Evolutionary conservation across 2,888 invertebrate genomes (phyloP).

Genomic region (Microchrysa polita): DNA sequence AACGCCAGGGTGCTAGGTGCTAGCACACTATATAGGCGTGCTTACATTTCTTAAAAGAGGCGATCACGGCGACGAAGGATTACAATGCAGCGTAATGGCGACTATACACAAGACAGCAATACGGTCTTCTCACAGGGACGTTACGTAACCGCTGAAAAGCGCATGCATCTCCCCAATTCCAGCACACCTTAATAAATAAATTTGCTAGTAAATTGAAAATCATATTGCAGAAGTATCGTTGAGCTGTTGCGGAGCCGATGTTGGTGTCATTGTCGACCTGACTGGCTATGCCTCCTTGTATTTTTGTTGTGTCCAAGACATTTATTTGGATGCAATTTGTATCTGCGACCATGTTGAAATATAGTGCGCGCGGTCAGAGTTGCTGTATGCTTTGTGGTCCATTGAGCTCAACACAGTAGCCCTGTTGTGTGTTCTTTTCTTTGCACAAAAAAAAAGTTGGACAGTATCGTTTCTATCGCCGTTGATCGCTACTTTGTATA

Average conservation of each 20-base stretch:
- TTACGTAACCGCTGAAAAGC: constrained; percentile 43
- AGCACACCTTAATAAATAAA: constrained; percentile 45
- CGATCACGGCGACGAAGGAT: constrained; percentile 21
- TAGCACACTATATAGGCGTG: not conserved
- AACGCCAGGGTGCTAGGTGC: constrained; percentile 34
- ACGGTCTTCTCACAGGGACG: constrained; percentile 5
- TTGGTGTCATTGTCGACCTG: constrained; percentile 7
- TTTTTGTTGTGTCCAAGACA: constrained; percentile 1
- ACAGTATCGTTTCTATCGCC: too few species aligned
- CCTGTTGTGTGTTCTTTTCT: too few species aligned
- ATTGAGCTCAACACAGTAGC: too few species aligned
- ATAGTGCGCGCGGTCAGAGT: not conserved
- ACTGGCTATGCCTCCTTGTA: too few species aligned
- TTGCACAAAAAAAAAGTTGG: too few species aligned
- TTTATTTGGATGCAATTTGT: constrained; percentile 22
- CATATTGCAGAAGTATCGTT: constrained; percentile 27
- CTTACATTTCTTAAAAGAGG: not conserved
- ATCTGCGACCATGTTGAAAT: constrained; percentile 26
- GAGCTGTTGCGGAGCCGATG: too few species aligned
- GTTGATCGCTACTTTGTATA: not conserved
- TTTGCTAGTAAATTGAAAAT: constrained; percentile 42
- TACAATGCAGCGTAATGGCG: constrained; percentile 19
- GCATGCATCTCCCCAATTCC: constrained; percentile 28
- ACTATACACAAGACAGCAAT: constrained; percentile 25
- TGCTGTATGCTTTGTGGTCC: too few species aligned